Evolutionary conservation across 2,797 vertebrate species (phyloP).

Genomic region (Parauchenoglanis ngamensis): DNA sequence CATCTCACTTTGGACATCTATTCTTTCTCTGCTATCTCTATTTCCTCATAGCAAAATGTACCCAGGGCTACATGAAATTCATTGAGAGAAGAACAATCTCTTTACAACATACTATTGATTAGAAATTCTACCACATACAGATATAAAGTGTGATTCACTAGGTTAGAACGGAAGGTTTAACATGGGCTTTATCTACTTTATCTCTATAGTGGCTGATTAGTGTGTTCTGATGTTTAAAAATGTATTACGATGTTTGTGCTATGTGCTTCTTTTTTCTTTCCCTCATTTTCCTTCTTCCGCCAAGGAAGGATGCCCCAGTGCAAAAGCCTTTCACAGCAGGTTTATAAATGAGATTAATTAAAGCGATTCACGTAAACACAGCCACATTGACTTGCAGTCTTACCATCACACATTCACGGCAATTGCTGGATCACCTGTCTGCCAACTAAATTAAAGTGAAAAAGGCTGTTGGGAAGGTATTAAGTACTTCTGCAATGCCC

Average conservation of each 20-base stretch:
- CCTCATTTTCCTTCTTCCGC: constrained; percentile 20
- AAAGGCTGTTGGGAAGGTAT: constrained; percentile 20
- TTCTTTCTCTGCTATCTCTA: neutral
- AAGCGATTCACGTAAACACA: constrained; percentile 5
- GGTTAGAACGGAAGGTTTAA: constrained; percentile 31
- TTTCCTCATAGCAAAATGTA: constrained; percentile 3
- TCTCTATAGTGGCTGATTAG: constrained; percentile 22
- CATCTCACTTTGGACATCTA: neutral
- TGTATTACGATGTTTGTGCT: constrained; percentile 13
- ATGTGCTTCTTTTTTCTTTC: constrained; percentile 7
- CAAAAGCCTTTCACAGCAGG: constrained; percentile 8
- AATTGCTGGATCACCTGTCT: constrained; percentile 15
- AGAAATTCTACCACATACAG: neutral
- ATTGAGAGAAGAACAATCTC: neutral
- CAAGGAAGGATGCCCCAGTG: constrained; percentile 17
- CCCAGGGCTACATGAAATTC: neutral
- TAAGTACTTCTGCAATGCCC: neutral
- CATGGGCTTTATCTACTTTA: neutral
- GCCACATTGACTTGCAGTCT: neutral
- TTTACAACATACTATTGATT: neutral
- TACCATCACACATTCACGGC: neutral
- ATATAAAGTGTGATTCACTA: neutral
- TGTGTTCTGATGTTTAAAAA: constrained; percentile 25
- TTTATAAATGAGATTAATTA: constrained; percentile 30
- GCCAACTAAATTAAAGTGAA: constrained; percentile 18